These are phyloP conservation scores for Orchestes rusci DNA, from an alignment of 2,888 invertebrate species.

Conservation along the genomic window DNA sequence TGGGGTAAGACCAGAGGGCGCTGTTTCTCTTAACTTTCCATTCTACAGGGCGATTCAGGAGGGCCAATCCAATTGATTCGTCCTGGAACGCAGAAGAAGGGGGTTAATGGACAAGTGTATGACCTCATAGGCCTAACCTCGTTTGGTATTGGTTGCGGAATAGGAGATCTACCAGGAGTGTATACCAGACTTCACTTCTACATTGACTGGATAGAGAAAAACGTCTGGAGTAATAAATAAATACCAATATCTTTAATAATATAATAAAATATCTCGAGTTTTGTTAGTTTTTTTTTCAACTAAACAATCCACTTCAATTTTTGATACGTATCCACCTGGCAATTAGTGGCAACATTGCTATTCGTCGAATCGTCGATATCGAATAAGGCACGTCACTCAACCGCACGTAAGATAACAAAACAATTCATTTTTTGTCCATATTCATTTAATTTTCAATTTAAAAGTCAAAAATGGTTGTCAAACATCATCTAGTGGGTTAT, in stretches of 20 bases:
- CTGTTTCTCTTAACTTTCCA: background rate
- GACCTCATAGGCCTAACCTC: constrained; percentile 2
- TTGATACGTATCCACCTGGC: too few relatives aligned
- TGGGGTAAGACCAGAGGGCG: constrained; percentile 39
- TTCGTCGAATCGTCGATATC: too few relatives aligned
- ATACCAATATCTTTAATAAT: too few relatives aligned
- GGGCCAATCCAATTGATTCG: background rate
- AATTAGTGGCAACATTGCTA: too few relatives aligned
- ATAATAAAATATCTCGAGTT: too few relatives aligned
- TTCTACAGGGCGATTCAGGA: constrained; percentile 3
- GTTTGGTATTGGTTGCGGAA: background rate
- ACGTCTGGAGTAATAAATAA: too few relatives aligned
- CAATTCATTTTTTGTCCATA: too few relatives aligned
- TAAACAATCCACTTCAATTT: too few relatives aligned
- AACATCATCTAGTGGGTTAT: constrained; percentile 49
- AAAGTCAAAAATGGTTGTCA: constrained; percentile 19
- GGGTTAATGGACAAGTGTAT: background rate
- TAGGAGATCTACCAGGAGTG: constrained; percentile 2
- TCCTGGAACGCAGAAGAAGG: background rate
- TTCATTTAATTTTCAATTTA: too few relatives aligned
- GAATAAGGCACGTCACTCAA: too few relatives aligned
- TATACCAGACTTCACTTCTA: background rate
- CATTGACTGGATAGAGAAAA: constrained; percentile 1
- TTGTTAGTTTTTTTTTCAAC: too few relatives aligned
- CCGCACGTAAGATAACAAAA: too few relatives aligned